phyloP scores from a whole-genome alignment of 2,113 vertebrate genomes.

The Bos indicus region DNA sequence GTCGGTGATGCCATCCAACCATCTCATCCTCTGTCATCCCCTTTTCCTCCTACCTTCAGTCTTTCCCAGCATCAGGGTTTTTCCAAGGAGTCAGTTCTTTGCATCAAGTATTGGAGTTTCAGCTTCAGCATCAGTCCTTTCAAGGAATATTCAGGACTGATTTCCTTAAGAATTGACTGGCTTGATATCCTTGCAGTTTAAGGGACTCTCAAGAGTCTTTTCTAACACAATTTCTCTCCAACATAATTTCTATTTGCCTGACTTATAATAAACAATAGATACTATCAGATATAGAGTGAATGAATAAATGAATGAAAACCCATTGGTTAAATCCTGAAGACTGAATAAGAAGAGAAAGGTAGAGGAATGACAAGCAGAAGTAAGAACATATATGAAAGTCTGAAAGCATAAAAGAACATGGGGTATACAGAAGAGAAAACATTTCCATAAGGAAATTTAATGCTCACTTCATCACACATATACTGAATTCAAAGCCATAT shows the following conservation, averaged over 20 bases:
- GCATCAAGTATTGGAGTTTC: neutral
- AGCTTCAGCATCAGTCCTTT: neutral
- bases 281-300: neutral
- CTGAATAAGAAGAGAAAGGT: neutral
- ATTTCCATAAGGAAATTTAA: constrained; percentile 33
- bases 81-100: neutral
- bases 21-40: neutral
- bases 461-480: constrained; percentile 38
- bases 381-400: neutral
- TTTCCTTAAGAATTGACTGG: neutral
- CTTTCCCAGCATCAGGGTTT: neutral
- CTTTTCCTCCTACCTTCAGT: neutral
- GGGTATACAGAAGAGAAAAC: neutral
- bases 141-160: neutral
- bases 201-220: neutral
- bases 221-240: neutral
- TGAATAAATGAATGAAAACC: neutral
- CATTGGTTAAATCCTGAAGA: neutral
- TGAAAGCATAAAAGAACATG: neutral
- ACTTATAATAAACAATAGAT: neutral
- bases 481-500: constrained; percentile 28
- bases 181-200: neutral
- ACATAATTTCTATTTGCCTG: neutral
- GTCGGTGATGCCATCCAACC: neutral
- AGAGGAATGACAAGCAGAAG: neutral